Percentiles rank a stretch among this genome's conserved stretches.
These are phyloP conservation scores for Aegotheles bennettii DNA, from an alignment of 2,113 vertebrate genomes.

Conservation along the genomic window DNA sequence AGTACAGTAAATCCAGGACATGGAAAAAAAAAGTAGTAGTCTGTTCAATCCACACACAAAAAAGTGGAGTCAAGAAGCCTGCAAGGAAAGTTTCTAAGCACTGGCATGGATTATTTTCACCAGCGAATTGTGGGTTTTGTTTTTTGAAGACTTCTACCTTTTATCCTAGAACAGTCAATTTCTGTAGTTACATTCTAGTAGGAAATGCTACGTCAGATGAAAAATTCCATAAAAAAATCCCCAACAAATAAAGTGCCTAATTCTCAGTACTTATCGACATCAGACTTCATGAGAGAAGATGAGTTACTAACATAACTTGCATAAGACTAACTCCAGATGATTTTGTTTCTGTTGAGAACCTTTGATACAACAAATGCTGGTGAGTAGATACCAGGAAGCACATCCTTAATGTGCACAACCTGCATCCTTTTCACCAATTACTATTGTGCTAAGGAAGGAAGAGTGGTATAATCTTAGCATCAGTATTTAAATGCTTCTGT, in stretches of 20 bases:
- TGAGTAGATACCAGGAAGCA: not conserved
- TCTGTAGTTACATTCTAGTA: not conserved
- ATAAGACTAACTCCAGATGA: not conserved
- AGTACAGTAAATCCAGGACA: not conserved
- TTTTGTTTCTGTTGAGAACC: not conserved
- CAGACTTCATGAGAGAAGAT: not conserved
- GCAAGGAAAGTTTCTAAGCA: not conserved
- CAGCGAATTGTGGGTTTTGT: rapidly evolving
- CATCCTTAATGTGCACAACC: not conserved
- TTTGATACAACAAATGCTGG: not conserved
- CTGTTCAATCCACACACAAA: not conserved
- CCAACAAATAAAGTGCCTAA: not conserved
- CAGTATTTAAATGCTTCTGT: not conserved
- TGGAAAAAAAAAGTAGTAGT: not conserved
- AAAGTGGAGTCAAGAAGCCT: not conserved
- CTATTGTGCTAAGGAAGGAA: not conserved
- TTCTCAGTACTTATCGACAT: rapidly evolving
- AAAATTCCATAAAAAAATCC: not conserved
- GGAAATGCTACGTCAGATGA: not conserved
- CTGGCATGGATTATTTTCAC: not conserved
- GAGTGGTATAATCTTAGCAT: not conserved
- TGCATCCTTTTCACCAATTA: not conserved
- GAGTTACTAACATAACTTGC: not conserved
- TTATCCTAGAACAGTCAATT: not conserved
- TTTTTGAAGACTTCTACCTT: not conserved